Evolutionary conservation across 1,140 invertebrate species (phyloP).

Genomic region (Drosophila fuyamai): DNA sequence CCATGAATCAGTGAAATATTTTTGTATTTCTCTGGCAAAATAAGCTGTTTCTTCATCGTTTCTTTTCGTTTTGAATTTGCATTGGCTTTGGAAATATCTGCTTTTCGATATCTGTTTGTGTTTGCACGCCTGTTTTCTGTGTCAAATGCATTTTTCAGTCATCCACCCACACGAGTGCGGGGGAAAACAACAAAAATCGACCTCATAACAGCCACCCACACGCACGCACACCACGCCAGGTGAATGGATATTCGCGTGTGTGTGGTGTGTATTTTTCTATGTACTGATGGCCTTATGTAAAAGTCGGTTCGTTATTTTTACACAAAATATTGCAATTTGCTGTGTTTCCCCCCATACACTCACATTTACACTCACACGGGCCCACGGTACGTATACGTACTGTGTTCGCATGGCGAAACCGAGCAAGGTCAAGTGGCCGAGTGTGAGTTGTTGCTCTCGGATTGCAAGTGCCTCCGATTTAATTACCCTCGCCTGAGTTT

Average conservation of each 20-base stretch:
- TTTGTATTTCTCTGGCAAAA: conserved; percentile 4
- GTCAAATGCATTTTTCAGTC: conserved; percentile 81
- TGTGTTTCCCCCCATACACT: conserved; percentile 5
- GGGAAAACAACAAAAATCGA: conserved; percentile 48
- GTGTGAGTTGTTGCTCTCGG: conserved; percentile 25
- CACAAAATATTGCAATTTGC: conserved; percentile 56
- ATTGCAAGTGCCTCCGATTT: conserved; percentile 55
- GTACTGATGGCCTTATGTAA: conserved; percentile 32
- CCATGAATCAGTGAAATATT: conserved; percentile 30
- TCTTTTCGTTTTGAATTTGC: conserved; percentile 3
- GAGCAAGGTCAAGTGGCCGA: conserved; percentile 76
- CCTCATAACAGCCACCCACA: conserved; percentile 70
- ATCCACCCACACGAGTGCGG: conserved; percentile 47
- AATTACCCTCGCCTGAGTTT: conserved; percentile 61
- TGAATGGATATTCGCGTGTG: not conserved
- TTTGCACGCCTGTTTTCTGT: conserved; percentile 51
- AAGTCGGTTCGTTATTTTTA: conserved; percentile 70
- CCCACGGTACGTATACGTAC: conserved; percentile 21
- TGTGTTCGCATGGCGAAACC: conserved; percentile 43
- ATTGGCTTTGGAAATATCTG: conserved; percentile 7
- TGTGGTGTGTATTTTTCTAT: conserved; percentile 15
- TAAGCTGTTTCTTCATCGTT: conserved; percentile 6
- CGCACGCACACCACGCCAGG: conserved; percentile 24
- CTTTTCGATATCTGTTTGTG: conserved; percentile 1
- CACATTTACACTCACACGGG: not conserved